These are phyloP conservation scores for Anniella stebbinsi DNA, from an alignment of 2,797 vertebrate species.

Conservation along the genomic window DNA sequence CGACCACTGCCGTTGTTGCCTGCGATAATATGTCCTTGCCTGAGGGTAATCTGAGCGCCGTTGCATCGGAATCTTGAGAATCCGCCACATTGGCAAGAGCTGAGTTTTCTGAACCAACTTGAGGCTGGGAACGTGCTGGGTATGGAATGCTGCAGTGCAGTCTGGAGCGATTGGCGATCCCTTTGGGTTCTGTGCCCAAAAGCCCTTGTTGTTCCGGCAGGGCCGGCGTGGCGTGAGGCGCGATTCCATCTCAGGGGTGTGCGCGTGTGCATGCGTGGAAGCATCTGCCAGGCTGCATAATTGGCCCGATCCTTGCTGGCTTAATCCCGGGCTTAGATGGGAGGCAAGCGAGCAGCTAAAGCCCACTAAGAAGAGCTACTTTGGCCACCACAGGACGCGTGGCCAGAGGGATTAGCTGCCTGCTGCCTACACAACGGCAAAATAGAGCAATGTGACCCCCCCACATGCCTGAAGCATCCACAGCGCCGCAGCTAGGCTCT, in stretches of 20 bases:
- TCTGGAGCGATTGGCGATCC: background rate
- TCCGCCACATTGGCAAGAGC: background rate
- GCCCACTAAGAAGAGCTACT: background rate
- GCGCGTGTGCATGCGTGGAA: too few relatives aligned
- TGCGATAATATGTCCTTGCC: too few relatives aligned
- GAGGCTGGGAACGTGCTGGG: background rate
- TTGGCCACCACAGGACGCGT: background rate
- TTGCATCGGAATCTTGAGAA: too few relatives aligned
- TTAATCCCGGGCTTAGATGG: conserved; percentile 15
- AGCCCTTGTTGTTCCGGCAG: background rate
- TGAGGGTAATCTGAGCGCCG: too few relatives aligned
- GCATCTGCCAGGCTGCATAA: background rate
- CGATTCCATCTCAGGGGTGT: too few relatives aligned
- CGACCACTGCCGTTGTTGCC: too few relatives aligned
- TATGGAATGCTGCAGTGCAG: background rate
- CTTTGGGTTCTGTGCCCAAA: background rate
- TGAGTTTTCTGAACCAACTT: background rate
- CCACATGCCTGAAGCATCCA: background rate
- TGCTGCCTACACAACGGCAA: background rate
- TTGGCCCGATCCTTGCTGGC: background rate
- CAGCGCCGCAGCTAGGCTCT: background rate
- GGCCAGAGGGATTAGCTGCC: background rate
- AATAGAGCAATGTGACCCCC: background rate
- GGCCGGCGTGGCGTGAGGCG: too few relatives aligned
- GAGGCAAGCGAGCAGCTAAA: background rate